Percentiles rank a stretch among this genome's conserved stretches.
Conservation (phyloP, 2,113 vertebrate genomes). For the Coturnix japonica region DNA sequence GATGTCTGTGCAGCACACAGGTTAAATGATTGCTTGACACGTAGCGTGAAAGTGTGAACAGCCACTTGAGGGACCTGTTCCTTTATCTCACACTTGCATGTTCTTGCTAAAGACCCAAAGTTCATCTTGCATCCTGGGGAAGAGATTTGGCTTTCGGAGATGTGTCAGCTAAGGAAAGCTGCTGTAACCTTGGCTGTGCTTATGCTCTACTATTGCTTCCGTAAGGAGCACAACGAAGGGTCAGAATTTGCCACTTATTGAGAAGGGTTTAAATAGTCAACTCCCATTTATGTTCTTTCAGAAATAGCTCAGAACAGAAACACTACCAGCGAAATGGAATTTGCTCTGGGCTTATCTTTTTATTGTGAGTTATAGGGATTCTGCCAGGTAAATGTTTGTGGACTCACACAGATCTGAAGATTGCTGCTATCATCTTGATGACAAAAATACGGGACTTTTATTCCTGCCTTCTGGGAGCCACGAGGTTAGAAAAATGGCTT, state of each 20-base stretch:
- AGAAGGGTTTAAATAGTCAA: not conserved
- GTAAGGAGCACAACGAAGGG: not conserved
- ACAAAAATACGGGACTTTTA: conserved; percentile 63
- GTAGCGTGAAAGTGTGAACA: not conserved
- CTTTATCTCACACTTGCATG: not conserved
- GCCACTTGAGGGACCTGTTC: fast-evolving
- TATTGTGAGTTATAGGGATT: not conserved
- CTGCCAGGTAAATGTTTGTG: conserved; percentile 61
- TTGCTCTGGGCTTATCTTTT: conserved; percentile 37
- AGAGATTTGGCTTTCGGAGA: not conserved
- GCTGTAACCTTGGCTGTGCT: not conserved
- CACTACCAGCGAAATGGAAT: conserved; percentile 20
- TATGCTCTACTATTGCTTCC: not conserved
- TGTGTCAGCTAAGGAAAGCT: not conserved
- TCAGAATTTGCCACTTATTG: not conserved
- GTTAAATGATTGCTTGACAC: not conserved
- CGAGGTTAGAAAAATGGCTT: conserved; percentile 50
- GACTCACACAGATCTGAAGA: conserved; percentile 42
- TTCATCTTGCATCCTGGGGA: not conserved
- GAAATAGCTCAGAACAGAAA: not conserved
- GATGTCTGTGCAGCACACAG: not conserved
- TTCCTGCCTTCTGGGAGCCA: conserved; percentile 27
- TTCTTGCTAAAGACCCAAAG: not conserved
- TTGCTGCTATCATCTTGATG: conserved; percentile 70
- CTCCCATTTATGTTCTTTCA: not conserved